Conservation (phyloP, 2,113 vertebrate genomes). For the Cnemophilus loriae region DNA sequence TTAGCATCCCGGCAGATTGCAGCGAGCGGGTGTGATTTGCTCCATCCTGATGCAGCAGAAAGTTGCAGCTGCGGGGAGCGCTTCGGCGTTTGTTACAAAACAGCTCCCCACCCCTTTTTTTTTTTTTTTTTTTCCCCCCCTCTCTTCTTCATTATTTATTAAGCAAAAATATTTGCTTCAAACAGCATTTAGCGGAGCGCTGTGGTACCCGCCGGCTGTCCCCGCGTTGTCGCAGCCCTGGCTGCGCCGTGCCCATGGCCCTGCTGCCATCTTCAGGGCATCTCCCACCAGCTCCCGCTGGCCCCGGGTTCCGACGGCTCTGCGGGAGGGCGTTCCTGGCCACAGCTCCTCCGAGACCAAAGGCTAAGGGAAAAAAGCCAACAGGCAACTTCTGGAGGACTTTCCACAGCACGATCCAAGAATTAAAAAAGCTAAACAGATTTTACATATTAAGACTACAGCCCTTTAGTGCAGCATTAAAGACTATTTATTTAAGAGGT, state of each 20-base stretch:
- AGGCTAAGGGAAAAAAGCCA: not conserved
- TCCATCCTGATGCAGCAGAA: not conserved
- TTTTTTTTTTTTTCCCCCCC: too few species aligned
- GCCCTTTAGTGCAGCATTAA: conserved; percentile 47
- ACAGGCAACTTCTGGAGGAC: conserved; percentile 10
- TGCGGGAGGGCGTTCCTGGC: not conserved
- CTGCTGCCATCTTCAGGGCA: conserved; percentile 26
- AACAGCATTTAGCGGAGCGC: not conserved
- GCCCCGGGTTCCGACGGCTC: not conserved
- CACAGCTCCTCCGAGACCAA: not conserved
- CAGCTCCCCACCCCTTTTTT: not conserved
- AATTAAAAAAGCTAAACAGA: conserved; percentile 47
- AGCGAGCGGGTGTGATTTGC: not conserved
- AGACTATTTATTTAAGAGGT: conserved; percentile 46
- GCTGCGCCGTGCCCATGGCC: not conserved
- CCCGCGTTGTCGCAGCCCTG: not conserved
- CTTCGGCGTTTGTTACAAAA: not conserved
- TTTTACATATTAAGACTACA: conserved; percentile 57
- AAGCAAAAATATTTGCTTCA: not conserved
- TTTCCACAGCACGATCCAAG: conserved; percentile 42
- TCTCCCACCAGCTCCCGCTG: not conserved
- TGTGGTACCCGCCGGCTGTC: not conserved
- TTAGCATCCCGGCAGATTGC: not conserved
- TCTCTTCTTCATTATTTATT: too few species aligned
- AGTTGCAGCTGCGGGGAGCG: not conserved